These are phyloP conservation scores for Acanthoscelides obtectus DNA, from an alignment of 2,888 invertebrate species.

Conservation along the genomic window DNA sequence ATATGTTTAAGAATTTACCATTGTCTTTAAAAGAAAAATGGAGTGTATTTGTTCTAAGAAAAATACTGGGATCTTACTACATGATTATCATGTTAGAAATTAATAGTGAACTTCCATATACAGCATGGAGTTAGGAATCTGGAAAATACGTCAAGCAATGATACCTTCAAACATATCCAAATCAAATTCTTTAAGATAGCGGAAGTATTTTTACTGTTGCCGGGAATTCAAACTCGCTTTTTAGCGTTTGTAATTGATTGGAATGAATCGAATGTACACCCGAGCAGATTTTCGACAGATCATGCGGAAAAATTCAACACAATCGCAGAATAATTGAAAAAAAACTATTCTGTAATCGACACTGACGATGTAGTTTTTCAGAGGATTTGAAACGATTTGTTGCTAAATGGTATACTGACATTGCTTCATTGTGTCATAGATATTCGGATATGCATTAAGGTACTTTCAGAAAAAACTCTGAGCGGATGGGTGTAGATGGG, in stretches of 20 bases:
- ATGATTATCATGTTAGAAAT: too few relatives aligned
- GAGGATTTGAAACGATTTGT: background rate
- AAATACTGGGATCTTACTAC: too few relatives aligned
- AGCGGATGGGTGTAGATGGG: too few relatives aligned
- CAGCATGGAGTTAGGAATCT: too few relatives aligned
- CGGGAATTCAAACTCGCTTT: background rate
- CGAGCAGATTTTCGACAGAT: background rate
- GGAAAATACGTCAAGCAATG: too few relatives aligned
- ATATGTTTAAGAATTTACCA: too few relatives aligned
- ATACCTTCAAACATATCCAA: too few relatives aligned
- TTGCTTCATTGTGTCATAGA: background rate
- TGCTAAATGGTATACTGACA: background rate
- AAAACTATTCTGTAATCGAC: background rate
- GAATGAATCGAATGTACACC: background rate
- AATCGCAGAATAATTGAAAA: background rate
- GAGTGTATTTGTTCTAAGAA: too few relatives aligned
- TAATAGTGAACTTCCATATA: too few relatives aligned
- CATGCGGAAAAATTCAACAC: background rate
- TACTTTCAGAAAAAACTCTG: too few relatives aligned
- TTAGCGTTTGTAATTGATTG: background rate
- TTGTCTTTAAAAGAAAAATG: too few relatives aligned
- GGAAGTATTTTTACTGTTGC: background rate
- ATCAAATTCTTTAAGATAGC: too few relatives aligned
- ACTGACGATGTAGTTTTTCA: background rate
- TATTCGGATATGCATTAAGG: background rate